These are phyloP conservation scores for Poecilia velifera DNA, from an alignment of 2,797 vertebrate species.

Conservation along the genomic window DNA sequence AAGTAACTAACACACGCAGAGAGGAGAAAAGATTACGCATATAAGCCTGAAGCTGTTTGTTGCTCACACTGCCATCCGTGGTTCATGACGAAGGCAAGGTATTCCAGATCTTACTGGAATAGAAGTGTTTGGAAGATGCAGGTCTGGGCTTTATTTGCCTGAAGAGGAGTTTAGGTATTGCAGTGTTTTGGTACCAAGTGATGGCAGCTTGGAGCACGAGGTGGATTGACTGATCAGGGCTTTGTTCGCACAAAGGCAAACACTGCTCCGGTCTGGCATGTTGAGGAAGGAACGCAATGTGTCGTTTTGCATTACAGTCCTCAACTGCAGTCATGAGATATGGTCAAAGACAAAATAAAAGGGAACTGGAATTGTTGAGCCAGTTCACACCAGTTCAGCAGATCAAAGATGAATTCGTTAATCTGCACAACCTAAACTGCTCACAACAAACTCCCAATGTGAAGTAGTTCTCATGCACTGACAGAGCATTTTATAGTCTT, in stretches of 20 bases:
- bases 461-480: neutral
- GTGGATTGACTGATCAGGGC: neutral
- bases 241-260: neutral
- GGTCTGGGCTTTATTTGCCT: neutral
- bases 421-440: neutral
- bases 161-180: neutral
- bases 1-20: constrained; percentile 23
- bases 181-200: neutral
- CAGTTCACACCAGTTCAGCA: neutral
- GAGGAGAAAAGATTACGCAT: constrained; percentile 3
- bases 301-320: neutral
- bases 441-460: neutral
- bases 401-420: neutral
- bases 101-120: neutral
- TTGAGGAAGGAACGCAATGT: neutral
- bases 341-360: neutral
- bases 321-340: neutral
- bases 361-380: neutral
- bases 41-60: neutral
- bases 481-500: neutral
- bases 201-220: neutral
- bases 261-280: neutral
- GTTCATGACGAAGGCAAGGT: neutral
- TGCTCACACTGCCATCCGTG: neutral
- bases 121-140: neutral